Evolutionary conservation across 2,888 invertebrate genomes (phyloP).

Genomic region (Abrostola triplasia): DNA sequence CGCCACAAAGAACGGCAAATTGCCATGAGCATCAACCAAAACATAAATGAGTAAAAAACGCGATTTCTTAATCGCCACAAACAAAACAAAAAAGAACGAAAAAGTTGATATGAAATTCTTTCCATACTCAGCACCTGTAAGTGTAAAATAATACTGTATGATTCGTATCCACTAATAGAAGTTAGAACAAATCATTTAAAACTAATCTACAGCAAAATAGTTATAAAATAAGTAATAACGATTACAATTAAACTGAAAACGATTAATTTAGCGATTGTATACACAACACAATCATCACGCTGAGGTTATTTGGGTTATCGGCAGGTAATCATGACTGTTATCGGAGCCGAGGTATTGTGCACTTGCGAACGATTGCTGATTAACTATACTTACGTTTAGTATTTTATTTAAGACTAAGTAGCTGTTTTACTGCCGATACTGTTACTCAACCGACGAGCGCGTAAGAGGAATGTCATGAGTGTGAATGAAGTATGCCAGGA

Average conservation of each 20-base stretch:
- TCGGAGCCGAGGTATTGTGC: constrained; percentile 15
- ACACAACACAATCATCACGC: constrained; percentile 27
- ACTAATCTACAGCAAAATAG: background rate
- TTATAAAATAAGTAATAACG: constrained; percentile 17
- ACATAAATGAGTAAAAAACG: too few species aligned
- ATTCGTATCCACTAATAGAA: too few species aligned
- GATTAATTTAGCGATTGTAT: constrained; percentile 35
- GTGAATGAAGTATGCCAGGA: too few species aligned
- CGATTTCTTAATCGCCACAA: too few species aligned
- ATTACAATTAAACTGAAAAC: constrained; percentile 15
- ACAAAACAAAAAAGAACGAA: too few species aligned
- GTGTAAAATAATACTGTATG: too few species aligned
- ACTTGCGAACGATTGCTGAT: background rate
- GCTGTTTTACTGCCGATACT: background rate
- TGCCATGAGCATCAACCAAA: too few species aligned
- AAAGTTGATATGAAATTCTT: too few species aligned
- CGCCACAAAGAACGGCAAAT: too few species aligned
- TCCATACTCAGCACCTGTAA: too few species aligned
- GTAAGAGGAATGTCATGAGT: too few species aligned
- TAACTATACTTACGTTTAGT: constrained; percentile 1
- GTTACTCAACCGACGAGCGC: too few species aligned
- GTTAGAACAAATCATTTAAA: background rate
- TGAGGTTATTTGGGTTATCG: constrained; percentile 50
- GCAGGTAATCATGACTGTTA: constrained; percentile 41
- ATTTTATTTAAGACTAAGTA: background rate